Evolutionary conservation across 1,140 invertebrate species (phyloP).

Genomic region (Holcopasites calliopsidis): DNA sequence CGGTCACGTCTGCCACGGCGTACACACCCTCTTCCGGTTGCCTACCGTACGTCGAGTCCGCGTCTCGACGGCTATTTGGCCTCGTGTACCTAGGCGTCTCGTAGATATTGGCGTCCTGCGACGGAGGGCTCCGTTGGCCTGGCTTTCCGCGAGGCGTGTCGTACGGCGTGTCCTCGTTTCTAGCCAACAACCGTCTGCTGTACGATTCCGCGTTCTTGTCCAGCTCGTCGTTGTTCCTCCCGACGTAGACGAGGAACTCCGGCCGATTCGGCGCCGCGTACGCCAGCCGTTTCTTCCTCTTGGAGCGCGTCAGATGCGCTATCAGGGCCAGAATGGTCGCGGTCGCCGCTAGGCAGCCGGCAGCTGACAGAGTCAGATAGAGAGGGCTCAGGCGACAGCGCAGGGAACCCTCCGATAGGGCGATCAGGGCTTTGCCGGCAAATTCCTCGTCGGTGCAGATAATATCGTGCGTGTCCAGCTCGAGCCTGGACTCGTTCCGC

Average conservation of each 20-base stretch:
- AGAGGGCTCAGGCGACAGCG: conserved; percentile 72
- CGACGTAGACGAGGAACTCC: conserved; percentile 76
- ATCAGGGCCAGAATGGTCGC: conserved; percentile 70
- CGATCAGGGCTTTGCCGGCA: conserved; percentile 67
- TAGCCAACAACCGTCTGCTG: conserved; percentile 68
- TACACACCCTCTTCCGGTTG: conserved; percentile 69
- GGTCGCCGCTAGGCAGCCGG: conserved; percentile 70
- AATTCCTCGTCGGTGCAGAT: conserved; percentile 75
- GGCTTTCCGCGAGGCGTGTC: conserved; percentile 62
- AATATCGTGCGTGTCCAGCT: conserved; percentile 73
- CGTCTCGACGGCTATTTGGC: conserved; percentile 12
- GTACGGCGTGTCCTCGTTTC: conserved; percentile 72
- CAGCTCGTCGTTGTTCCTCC: conserved; percentile 65
- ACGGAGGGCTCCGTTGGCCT: conserved; percentile 56
- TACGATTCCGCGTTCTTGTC: conserved; percentile 73
- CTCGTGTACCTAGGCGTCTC: conserved; percentile 69
- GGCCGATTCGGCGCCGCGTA: conserved; percentile 73
- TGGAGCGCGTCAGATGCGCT: conserved; percentile 67
- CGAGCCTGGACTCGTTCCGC: conserved; percentile 69
- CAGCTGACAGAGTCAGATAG: conserved; percentile 69
- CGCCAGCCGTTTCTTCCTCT: conserved; percentile 70
- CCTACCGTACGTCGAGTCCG: conserved; percentile 19
- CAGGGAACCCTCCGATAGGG: conserved; percentile 71
- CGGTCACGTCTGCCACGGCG: conserved; percentile 74
- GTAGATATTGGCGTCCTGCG: conserved; percentile 70